phyloP scores from a whole-genome alignment of 1,140 invertebrate genomes.

The Formica exsecta region DNA sequence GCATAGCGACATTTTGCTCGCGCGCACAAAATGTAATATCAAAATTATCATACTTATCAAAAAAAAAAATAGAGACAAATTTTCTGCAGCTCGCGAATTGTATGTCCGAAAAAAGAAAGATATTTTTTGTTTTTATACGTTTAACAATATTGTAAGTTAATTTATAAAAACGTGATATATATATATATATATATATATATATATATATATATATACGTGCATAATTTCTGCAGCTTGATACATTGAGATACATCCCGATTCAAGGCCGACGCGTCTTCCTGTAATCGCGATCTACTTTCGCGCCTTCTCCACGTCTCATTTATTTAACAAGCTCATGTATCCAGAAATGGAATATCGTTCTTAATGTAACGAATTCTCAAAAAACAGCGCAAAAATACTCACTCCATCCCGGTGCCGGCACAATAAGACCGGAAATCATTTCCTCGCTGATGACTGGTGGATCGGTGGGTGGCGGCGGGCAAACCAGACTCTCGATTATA shows the following conservation, averaged over 20 bases:
- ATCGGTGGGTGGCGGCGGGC: slow-evolving; percentile 97
- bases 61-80: slow-evolving; percentile 24
- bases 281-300: neutral
- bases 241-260: neutral
- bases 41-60: slow-evolving; percentile 23
- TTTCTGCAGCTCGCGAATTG: neutral
- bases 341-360: neutral
- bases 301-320: neutral
- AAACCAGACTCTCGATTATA: slow-evolving; percentile 98
- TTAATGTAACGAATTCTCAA: neutral
- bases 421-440: slow-evolving; percentile 97
- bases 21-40: slow-evolving; percentile 26
- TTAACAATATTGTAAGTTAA: slow-evolving; percentile 12
- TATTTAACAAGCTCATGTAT: neutral
- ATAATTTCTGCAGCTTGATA: neutral
- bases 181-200: neutral
- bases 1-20: neutral
- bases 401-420: slow-evolving; percentile 97
- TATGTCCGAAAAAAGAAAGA: neutral
- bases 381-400: slow-evolving; percentile 83
- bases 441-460: slow-evolving; percentile 97
- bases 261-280: neutral
- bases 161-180: neutral
- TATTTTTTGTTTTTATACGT: neutral
- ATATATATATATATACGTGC: no score